Base-by-base conservation (phyloP, 1,140 invertebrate genomes). In the Antheraea pernyi region DNA sequence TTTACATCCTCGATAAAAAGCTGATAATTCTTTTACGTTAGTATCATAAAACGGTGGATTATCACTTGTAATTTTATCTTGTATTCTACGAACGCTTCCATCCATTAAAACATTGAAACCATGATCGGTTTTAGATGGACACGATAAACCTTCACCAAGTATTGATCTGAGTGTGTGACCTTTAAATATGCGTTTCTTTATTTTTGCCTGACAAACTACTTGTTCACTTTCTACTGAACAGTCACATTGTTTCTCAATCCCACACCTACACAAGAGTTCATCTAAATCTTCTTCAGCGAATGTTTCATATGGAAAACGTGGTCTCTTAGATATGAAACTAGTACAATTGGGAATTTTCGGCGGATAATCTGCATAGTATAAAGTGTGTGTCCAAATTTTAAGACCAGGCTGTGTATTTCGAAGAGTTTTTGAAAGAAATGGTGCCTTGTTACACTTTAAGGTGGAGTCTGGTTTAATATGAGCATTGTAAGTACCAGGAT, bases 1-100 rank as follows among this genome's bases (percentile, higher is more conserved):
- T 82, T 89, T 91, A 19, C 86, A 91, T 0, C 88, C 88, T 18
- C 65, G 76, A 69, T 90, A 91, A 76, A 79, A 90, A n/a, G 70
- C 67, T 18, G 78, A 83, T 7, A 77, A 80, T 68, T 86, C 85
- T 22, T 72, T 74, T 16, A 87, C 74, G 48, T 46, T 75, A 30
- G 75, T 60, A 62, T 88, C 70, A 75, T 88, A 88, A 73, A 91
- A 87, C 19, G 81, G 81, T 37, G 83, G 81, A 64, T 68, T 68
- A 61, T 75, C 60, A 37, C 83, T 67, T 53, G 19, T 62, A 30
- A 67, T 16, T 22, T 68, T 64, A 9, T 77, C 59, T 63, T 73
- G 67, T 30, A 78, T 64, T 69, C 78, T 72, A 42, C 68, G 73
- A 70, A 79, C 62, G 8, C 60, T 67, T 11, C 80, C 79, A 68